Evolutionary conservation across 2,113 vertebrate species (phyloP).

Genomic region (Rafetus swinhoei): DNA sequence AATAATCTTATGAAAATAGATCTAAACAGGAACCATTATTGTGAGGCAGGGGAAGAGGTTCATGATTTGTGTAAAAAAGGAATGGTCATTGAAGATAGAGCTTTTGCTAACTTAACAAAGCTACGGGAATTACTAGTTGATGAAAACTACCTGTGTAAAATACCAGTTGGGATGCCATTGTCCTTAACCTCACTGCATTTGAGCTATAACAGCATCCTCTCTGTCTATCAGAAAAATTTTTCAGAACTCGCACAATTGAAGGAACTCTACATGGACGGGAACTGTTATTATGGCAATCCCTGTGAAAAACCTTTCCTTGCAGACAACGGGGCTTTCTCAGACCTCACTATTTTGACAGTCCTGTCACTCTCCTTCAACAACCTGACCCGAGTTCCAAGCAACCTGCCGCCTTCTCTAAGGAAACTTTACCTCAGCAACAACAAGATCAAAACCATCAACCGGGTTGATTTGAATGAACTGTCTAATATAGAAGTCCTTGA

Average conservation of each 20-base stretch:
- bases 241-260: conserved; percentile 36
- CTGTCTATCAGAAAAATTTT: conserved; percentile 44
- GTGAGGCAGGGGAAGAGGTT: neutral
- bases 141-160: conserved; percentile 59
- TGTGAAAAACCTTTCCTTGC: conserved; percentile 27
- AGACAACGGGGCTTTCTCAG: conserved; percentile 32
- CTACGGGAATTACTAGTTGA: conserved; percentile 57
- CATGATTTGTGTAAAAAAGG: conserved; percentile 33
- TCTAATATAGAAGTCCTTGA: conserved; percentile 56
- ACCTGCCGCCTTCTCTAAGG: conserved; percentile 52
- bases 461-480: conserved; percentile 70
- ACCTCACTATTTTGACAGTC: neutral
- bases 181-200: conserved; percentile 61
- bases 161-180: conserved; percentile 71
- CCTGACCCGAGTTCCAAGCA: conserved; percentile 66
- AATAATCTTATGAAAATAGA: conserved; percentile 71
- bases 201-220: conserved; percentile 67
- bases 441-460: conserved; percentile 71
- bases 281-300: conserved; percentile 73
- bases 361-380: conserved; percentile 76
- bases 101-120: conserved; percentile 77
- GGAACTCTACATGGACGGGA: conserved; percentile 64
- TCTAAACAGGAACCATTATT: conserved; percentile 57
- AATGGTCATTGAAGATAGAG: conserved; percentile 17
- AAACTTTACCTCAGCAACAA: conserved; percentile 50